A percentile compares a stretch with the other conserved stretches of the same genome.
phyloP scores from a whole-genome alignment of 2,113 vertebrate species.

The Corydoras maculifer region DNA sequence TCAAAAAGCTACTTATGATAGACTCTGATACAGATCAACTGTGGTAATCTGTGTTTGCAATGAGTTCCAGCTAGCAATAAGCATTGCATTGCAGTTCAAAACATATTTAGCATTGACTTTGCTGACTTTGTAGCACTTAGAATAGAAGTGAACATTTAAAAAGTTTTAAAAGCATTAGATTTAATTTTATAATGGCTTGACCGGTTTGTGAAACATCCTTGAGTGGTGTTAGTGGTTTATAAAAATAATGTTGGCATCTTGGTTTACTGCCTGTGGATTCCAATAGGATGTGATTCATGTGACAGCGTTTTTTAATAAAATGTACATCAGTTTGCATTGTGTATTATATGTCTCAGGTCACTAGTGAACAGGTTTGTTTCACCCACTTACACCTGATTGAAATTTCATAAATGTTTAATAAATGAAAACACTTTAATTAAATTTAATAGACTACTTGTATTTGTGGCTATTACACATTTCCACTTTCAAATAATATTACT shows the following conservation, averaged over 20 bases:
- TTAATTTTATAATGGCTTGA: background rate
- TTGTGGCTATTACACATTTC: too few species aligned
- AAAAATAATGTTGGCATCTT: background rate
- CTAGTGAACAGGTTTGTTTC: too few species aligned
- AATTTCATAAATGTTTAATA: too few species aligned
- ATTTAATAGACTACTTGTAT: too few species aligned
- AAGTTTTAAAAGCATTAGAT: slow-evolving; percentile 1
- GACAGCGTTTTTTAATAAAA: background rate
- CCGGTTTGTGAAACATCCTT: slow-evolving; percentile 3
- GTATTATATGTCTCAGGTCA: too few species aligned
- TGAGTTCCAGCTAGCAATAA: background rate
- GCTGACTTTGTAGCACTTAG: background rate
- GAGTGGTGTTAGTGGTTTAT: background rate
- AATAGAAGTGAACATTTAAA: slow-evolving; percentile 6
- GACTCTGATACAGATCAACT: background rate
- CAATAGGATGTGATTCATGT: background rate
- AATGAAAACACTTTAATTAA: too few species aligned
- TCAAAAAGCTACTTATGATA: slow-evolving; percentile 1
- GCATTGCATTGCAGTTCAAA: background rate
- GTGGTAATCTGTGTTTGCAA: background rate
- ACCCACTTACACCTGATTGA: too few species aligned
- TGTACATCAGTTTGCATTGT: too few species aligned
- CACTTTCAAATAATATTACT: too few species aligned
- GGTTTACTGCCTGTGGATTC: background rate
- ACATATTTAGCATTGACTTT: background rate